A percentile compares a stretch with the other conserved stretches of the same genome.
Conservation (phyloP, 2,888 invertebrate genomes). For the Empis livida region DNA sequence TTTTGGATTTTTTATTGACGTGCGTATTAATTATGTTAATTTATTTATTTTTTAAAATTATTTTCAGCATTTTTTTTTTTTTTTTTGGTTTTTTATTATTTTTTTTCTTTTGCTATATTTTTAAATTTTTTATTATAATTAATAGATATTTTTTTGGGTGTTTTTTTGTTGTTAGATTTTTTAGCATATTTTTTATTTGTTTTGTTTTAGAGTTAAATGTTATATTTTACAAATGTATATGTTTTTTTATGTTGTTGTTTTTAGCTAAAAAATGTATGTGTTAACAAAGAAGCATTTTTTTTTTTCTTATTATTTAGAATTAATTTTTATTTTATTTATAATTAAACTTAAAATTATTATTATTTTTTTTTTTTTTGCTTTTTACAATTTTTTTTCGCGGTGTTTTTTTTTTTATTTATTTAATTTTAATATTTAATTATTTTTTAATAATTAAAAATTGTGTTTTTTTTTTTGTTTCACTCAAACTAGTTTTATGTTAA, state of each 20-base stretch:
- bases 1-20: constrained; percentile 9
- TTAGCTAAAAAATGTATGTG: constrained; percentile 23
- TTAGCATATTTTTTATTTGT: constrained; percentile 6
- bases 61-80: constrained; percentile 7
- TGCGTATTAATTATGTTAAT: background rate
- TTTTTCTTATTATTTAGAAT: constrained; percentile 10
- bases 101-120: constrained; percentile 3
- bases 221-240: constrained; percentile 23
- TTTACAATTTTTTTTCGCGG: background rate
- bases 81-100: constrained; percentile 9
- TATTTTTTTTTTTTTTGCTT: background rate
- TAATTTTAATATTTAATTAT: constrained; percentile 5
- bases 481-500: background rate
- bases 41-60: constrained; percentile 1
- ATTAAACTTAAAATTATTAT: constrained; percentile 9
- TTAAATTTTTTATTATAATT: constrained; percentile 1
- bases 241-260: background rate
- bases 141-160: constrained; percentile 4
- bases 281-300: constrained; percentile 32
- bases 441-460: constrained; percentile 1
- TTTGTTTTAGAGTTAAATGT: constrained; percentile 1
- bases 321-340: constrained; percentile 8
- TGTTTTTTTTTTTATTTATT: constrained; percentile 3
- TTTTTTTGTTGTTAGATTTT: constrained; percentile 6
- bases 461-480: constrained; percentile 2